Percentiles rank a stretch among this genome's conserved stretches.
Evolutionary conservation across 2,113 vertebrate species (phyloP).

Genomic region (Myocastor coypus): DNA sequence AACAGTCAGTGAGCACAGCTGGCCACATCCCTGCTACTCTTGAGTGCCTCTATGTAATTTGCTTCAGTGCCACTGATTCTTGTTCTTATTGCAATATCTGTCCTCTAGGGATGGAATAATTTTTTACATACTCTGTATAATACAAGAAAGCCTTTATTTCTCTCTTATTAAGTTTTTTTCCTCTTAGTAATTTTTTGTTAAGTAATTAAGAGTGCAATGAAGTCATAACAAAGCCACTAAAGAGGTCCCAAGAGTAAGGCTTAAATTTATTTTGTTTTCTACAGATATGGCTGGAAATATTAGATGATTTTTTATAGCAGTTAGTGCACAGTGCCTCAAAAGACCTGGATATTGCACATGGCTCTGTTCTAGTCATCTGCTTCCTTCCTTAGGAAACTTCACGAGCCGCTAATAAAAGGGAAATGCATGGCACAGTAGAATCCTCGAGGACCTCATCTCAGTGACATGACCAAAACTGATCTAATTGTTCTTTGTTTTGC

Average conservation of each 20-base stretch:
- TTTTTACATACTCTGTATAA: neutral
- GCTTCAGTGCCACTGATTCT: neutral
- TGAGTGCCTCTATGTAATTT: neutral
- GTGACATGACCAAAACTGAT: neutral
- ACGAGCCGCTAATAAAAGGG: neutral
- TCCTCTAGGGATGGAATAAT: neutral
- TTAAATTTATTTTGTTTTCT: conserved; percentile 10
- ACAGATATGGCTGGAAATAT: neutral
- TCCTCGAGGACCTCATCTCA: neutral
- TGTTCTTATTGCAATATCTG: neutral
- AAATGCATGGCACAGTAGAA: neutral
- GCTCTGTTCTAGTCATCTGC: neutral
- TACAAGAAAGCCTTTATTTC: neutral
- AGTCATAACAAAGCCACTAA: conserved; percentile 20
- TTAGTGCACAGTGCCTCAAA: neutral
- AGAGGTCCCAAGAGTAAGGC: neutral
- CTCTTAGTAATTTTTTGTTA: conserved; percentile 51
- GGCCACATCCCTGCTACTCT: neutral
- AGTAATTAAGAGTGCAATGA: conserved; percentile 61
- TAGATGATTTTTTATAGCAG: conserved; percentile 42
- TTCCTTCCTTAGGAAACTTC: neutral
- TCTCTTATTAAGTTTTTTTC: conserved; percentile 34
- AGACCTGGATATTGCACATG: neutral
- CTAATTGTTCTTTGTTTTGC: neutral
- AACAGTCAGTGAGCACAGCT: neutral